Base-by-base conservation (phyloP, 2,113 vertebrate genomes). In the Dicerorhinus sumatrensis region DNA sequence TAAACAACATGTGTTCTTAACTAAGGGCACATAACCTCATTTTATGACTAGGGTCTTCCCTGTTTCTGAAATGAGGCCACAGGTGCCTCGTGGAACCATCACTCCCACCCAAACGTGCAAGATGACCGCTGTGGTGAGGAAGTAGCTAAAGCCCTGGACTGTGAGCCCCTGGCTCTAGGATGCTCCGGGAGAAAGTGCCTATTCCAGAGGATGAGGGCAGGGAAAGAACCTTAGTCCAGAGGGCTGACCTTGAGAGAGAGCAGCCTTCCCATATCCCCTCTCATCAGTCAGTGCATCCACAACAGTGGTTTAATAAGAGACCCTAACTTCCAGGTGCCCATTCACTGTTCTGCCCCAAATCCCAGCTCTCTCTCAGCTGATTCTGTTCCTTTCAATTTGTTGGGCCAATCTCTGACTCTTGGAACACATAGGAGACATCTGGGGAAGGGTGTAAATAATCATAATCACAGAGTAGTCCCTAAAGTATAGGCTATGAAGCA, bases 281-380 rank as follows among this genome's bases (percentile, higher is more conserved):
- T 13, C 0, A 2, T 56, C 23, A 25, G 46, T 36, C 46, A 3
- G 21, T 67, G 9, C 17, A 0, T 13, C 75, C 46, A 27, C 39
- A 31, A 3, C 21, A 8, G 56, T 7, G 67, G 27, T 48, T 31
- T 25, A 33, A 16, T 2, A 0, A 90, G 85, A 48, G 72, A 14
- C 77, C 58, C 73, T 60, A 7, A 2, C 14, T 67, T 17, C 72
- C 20, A 2, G 33, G 42, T 36, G 60, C 42, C 83, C 0, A 1
- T 4, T 5, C 2, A 1, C 4, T 3, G 0, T 7, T 29, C 6
- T 6, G 48, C 1, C 9, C 2, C 3, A 56, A 33, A 60, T 2
- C 23, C 73, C 3, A 11, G 58, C 16, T 54, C 39, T 70, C 56
- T 75, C 48, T 27, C 77, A 31, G 23, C 46, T 2, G 54, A 82